Evolutionary conservation across 2,113 vertebrate species (phyloP).

Genomic region (Danio rerio): DNA sequence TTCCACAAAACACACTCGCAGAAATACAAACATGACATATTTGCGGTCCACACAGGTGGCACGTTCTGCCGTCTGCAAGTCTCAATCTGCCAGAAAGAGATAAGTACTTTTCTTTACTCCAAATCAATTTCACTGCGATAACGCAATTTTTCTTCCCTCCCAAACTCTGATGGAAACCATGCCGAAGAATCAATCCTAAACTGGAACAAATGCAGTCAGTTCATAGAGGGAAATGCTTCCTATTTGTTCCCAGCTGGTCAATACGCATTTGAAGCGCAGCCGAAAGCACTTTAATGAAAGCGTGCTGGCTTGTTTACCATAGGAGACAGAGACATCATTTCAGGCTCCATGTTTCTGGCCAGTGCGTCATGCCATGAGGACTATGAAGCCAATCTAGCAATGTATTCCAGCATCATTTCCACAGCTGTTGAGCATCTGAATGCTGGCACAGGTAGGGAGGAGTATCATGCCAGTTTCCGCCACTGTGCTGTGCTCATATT

Average conservation of each 20-base stretch:
- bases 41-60: not conserved
- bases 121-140: slow-evolving; percentile 69
- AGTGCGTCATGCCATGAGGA: slow-evolving; percentile 60
- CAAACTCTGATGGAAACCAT: slow-evolving; percentile 66
- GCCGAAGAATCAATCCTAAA: slow-evolving; percentile 75
- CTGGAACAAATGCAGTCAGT: slow-evolving; percentile 73
- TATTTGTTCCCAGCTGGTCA: slow-evolving; percentile 75
- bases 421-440: slow-evolving; percentile 52
- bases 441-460: slow-evolving; percentile 51
- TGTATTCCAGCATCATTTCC: slow-evolving; percentile 61
- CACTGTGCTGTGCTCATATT: slow-evolving; percentile 34
- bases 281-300: slow-evolving; percentile 71
- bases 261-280: slow-evolving; percentile 68
- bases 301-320: slow-evolving; percentile 71
- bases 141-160: slow-evolving; percentile 64
- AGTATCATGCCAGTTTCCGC: slow-evolving; percentile 50
- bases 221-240: slow-evolving; percentile 69
- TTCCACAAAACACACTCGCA: slow-evolving; percentile 17
- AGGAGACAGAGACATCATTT: slow-evolving; percentile 66
- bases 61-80: not conserved
- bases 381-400: slow-evolving; percentile 61
- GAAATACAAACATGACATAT: slow-evolving; percentile 2
- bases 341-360: slow-evolving; percentile 60
- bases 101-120: slow-evolving; percentile 52
- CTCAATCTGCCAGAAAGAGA: slow-evolving; percentile 60